Conservation (phyloP, 2,797 vertebrate genomes). For the Borostomias antarcticus region DNA sequence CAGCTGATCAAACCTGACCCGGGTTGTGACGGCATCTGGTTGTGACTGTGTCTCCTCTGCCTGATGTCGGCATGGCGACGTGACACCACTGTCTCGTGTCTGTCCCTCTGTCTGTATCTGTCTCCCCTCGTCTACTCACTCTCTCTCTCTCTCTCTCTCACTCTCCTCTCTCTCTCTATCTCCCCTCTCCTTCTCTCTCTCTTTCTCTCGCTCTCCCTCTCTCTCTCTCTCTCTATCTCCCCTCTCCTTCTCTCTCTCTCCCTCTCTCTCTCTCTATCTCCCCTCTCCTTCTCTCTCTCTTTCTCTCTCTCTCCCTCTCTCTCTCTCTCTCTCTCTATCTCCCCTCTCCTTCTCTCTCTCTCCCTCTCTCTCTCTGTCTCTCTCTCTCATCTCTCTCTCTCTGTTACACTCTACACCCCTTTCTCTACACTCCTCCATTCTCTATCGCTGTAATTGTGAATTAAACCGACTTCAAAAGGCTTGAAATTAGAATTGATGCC, state of each 20-base stretch:
- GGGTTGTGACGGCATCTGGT: background rate
- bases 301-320: background rate
- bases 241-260: no score
- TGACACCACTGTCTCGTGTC: background rate
- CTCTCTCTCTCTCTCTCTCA: no score
- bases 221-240: no score
- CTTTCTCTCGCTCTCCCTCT: no score
- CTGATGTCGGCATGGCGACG: no score
- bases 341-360: constrained; percentile 5
- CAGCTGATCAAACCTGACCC: background rate
- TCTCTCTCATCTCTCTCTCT: background rate
- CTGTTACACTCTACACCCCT: constrained; percentile 8
- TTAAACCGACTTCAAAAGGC: constrained; percentile 69
- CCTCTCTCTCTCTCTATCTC: no score
- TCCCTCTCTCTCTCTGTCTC: background rate
- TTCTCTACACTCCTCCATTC: no score
- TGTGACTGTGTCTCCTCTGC: constrained; percentile 8
- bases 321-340: constrained; percentile 17
- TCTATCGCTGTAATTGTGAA: constrained; percentile 53
- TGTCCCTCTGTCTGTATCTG: constrained; percentile 2
- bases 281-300: background rate
- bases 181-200: background rate
- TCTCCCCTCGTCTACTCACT: background rate
- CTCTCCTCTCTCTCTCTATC: background rate
- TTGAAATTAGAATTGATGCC: constrained; percentile 69